phyloP scores from a whole-genome alignment of 2,113 vertebrate genomes.

The Beaufortia kweichowensis region DNA sequence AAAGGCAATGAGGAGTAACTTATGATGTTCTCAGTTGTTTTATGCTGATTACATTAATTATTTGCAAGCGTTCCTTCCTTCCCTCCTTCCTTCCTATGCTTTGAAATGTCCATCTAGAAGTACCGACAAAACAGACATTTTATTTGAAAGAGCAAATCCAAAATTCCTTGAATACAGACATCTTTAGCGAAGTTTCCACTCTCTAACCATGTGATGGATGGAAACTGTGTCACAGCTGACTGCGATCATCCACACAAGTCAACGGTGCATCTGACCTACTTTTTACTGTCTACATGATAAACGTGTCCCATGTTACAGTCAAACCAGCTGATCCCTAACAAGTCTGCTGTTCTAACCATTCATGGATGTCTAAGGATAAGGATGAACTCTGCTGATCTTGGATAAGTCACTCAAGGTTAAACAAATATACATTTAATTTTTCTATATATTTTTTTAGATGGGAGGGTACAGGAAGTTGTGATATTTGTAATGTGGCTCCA shows the following conservation, averaged over 20 bases:
- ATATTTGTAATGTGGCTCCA: not conserved
- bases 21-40: not conserved
- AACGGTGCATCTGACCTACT: constrained; percentile 40
- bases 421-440: not conserved
- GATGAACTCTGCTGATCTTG: not conserved
- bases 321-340: not conserved
- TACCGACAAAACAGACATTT: not conserved
- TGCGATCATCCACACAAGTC: constrained; percentile 1
- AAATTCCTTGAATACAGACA: not conserved
- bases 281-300: constrained; percentile 27
- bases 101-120: constrained; percentile 1
- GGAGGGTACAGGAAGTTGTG: too few species aligned
- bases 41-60: not conserved
- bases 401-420: not conserved
- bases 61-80: not conserved
- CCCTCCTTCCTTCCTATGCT: not conserved
- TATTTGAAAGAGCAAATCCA: not conserved
- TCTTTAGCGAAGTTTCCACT: not conserved
- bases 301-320: not conserved
- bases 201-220: not conserved
- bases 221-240: constrained; percentile 44
- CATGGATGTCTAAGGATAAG: not conserved
- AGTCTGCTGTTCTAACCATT: not conserved
- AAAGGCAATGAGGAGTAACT: not conserved
- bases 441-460: too few species aligned